A percentile compares a stretch with the other conserved stretches of the same genome.
Conservation (phyloP, 2,113 vertebrate species). For the Smithornis capensis region DNA sequence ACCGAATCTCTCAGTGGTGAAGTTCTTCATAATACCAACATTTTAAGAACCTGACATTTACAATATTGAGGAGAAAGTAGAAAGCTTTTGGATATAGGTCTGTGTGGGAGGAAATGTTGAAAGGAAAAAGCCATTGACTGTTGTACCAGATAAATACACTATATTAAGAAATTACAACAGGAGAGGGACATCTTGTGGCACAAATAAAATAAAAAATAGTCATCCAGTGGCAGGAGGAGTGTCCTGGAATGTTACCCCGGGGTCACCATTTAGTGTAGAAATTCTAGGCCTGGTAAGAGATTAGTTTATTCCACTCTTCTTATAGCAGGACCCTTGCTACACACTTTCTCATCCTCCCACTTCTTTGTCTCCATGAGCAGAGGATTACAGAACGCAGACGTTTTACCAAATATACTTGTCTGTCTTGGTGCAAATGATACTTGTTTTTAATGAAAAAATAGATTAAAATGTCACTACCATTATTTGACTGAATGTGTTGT, state of each 20-base stretch:
- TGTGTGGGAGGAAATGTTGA: background rate
- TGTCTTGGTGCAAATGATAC: background rate
- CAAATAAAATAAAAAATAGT: background rate
- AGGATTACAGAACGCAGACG: background rate
- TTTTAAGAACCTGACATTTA: slow-evolving; percentile 8
- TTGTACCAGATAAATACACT: slow-evolving; percentile 18
- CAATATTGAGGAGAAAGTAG: slow-evolving; percentile 13
- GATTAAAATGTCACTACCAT: background rate
- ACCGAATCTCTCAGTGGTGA: background rate
- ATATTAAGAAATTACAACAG: background rate
- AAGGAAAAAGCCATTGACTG: background rate
- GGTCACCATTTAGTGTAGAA: background rate
- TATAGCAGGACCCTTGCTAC: background rate
- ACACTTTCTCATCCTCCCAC: background rate
- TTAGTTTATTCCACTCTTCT: background rate
- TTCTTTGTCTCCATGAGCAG: background rate
- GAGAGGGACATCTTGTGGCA: slow-evolving; percentile 53
- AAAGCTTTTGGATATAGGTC: background rate
- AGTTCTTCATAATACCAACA: background rate
- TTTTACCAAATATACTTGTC: background rate
- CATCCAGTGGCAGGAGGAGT: background rate
- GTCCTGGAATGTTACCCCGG: background rate
- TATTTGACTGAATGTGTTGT: slow-evolving; percentile 11
- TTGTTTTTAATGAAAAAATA: slow-evolving; percentile 10
- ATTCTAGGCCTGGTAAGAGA: background rate